A percentile compares a stretch with the other conserved stretches of the same genome.
Evolutionary conservation across 2,888 invertebrate genomes (phyloP).

Genomic region (Cremastinae sp.): DNA sequence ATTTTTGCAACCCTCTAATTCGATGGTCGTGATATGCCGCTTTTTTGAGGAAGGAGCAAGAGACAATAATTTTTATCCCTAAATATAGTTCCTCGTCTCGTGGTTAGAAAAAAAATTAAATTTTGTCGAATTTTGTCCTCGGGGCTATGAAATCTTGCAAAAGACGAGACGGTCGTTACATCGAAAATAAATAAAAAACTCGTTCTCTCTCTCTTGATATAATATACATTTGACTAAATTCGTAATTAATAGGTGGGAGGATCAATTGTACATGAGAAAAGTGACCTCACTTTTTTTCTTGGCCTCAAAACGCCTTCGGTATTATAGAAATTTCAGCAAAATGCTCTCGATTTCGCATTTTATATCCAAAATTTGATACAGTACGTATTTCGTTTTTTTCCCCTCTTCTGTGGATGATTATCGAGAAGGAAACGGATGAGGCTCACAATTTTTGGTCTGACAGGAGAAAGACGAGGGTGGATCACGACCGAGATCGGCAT

Average conservation of each 20-base stretch:
- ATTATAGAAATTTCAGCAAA: conserved; percentile 61
- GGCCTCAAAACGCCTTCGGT: conserved; percentile 10
- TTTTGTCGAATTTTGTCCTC: conserved; percentile 44
- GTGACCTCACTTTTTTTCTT: conserved; percentile 2
- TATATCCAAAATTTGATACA: conserved; percentile 24
- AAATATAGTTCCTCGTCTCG: not conserved
- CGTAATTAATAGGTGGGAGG: conserved; percentile 61
- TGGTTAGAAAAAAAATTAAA: conserved; percentile 13
- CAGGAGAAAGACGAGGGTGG: conserved; percentile 70
- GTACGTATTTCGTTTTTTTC: conserved; percentile 9
- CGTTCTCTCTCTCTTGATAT: conserved; percentile 46
- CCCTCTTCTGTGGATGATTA: conserved; percentile 44
- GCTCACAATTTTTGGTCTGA: conserved; percentile 58
- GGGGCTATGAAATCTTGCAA: conserved; percentile 49
- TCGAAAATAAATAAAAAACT: conserved; percentile 45
- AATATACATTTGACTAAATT: conserved; percentile 61
- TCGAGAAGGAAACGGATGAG: conserved; percentile 31
- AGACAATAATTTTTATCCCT: conserved; percentile 2
- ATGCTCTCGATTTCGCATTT: conserved; percentile 32
- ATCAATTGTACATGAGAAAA: conserved; percentile 22
- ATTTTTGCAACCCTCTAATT: conserved; percentile 64
- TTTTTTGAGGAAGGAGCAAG: not conserved
- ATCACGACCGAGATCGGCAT: conserved; percentile 65
- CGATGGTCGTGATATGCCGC: conserved; percentile 40
- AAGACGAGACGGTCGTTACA: conserved; percentile 45